Conservation (phyloP, 1,140 invertebrate species). For the Ooceraea biroi region DNA sequence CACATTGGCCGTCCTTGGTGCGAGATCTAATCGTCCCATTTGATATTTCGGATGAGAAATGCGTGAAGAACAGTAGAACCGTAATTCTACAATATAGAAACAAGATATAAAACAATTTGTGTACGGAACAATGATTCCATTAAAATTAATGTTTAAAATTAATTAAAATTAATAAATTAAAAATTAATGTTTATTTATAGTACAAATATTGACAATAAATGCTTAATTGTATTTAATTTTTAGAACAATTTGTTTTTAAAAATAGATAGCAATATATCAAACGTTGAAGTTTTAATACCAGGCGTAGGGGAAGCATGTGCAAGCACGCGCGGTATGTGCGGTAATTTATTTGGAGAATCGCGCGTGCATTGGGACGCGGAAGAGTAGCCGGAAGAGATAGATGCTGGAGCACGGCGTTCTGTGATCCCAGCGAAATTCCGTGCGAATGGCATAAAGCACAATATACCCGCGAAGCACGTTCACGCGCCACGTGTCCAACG, state of each 20-base stretch:
- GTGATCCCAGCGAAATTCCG: constrained; percentile 40
- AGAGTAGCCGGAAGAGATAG: constrained; percentile 16
- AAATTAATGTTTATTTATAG: too few relatives aligned
- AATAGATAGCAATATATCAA: not conserved
- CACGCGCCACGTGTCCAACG: constrained; percentile 53
- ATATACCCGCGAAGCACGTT: constrained; percentile 11
- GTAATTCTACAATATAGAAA: not conserved
- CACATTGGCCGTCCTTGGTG: not conserved
- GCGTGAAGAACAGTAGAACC: not conserved
- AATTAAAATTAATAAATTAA: too few relatives aligned
- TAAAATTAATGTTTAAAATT: too few relatives aligned
- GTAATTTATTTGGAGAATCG: constrained; percentile 6
- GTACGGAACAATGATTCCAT: too few relatives aligned
- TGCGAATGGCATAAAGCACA: constrained; percentile 31
- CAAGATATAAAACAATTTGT: not conserved
- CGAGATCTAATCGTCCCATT: not conserved
- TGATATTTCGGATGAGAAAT: not conserved
- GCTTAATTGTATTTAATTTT: too few relatives aligned
- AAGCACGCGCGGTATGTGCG: not conserved
- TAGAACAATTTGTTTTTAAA: too few relatives aligned
- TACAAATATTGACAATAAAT: too few relatives aligned
- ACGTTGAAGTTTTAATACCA: not conserved
- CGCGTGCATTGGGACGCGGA: constrained; percentile 20
- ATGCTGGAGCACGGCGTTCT: not conserved
- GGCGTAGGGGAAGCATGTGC: not conserved